Percentiles rank a stretch among this genome's conserved stretches.
Conservation (phyloP, 2,888 invertebrate genomes). For the Phalangium opilio region DNA sequence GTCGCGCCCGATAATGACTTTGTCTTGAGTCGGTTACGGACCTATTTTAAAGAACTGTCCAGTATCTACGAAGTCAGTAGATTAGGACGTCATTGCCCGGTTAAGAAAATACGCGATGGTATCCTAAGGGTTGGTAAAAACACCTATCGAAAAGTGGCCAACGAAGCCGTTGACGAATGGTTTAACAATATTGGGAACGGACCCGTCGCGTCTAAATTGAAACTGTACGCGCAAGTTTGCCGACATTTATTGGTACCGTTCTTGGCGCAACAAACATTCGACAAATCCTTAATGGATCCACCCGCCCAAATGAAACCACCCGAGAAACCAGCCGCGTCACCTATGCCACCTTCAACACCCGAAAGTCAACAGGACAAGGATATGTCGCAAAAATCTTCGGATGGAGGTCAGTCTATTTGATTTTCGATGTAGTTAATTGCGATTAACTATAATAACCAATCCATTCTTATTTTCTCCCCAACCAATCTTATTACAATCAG, state of each 20-base stretch:
- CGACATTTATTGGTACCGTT: conserved; percentile 55
- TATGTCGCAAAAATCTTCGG: not conserved
- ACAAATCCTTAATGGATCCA: conserved; percentile 53
- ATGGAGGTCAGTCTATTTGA: too few relatives aligned
- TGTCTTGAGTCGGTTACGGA: conserved; percentile 56
- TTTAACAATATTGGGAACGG: conserved; percentile 50
- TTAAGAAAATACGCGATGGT: conserved; percentile 69
- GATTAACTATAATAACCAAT: too few relatives aligned
- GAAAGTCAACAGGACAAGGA: conserved; percentile 16
- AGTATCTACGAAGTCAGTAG: conserved; percentile 87
- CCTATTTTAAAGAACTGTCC: conserved; percentile 83
- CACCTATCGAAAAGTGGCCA: conserved; percentile 44
- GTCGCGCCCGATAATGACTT: conserved; percentile 83
- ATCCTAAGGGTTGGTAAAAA: conserved; percentile 63
- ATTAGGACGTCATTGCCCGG: conserved; percentile 80
- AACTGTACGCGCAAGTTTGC: conserved; percentile 67
- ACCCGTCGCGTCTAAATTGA: conserved; percentile 62
- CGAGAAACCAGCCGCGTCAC: conserved; percentile 34
- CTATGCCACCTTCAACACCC: conserved; percentile 38
- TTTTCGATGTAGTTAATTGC: too few relatives aligned
- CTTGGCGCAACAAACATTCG: conserved; percentile 54
- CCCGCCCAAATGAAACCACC: conserved; percentile 20
- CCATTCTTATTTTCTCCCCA: too few relatives aligned
- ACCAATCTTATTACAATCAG: too few relatives aligned
- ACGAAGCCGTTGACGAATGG: conserved; percentile 70